Percentiles rank a stretch among this genome's conserved stretches.
Conservation (phyloP, 1,140 invertebrate genomes). For the Asobara japonica region DNA sequence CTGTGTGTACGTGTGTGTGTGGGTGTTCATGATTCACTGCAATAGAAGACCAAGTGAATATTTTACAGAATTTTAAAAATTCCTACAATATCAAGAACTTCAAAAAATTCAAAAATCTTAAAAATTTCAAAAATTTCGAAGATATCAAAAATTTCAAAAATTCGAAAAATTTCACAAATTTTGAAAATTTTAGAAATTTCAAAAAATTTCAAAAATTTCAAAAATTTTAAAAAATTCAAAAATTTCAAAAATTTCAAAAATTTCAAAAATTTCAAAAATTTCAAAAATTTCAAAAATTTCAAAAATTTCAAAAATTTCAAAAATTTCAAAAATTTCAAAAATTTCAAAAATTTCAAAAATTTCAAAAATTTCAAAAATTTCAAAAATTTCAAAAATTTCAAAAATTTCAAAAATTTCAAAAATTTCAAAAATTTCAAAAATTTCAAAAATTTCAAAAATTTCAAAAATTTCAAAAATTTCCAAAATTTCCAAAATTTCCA, state of each 20-base stretch:
- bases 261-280: background rate
- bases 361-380: background rate
- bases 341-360: background rate
- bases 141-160: no score
- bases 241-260: background rate
- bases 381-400: background rate
- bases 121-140: no score
- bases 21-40: no score
- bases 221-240: background rate
- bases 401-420: background rate
- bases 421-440: background rate
- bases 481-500: background rate
- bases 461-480: background rate
- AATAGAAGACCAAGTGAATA: no score
- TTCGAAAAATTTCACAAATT: no score
- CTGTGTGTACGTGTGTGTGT: no score
- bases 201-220: no score
- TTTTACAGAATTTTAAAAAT: background rate
- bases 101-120: background rate
- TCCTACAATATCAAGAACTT: background rate
- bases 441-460: background rate
- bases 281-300: background rate
- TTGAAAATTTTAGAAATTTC: no score
- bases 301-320: background rate
- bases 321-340: background rate